Conservation (phyloP, 2,888 invertebrate genomes). For the Eristalinus aeneus region DNA sequence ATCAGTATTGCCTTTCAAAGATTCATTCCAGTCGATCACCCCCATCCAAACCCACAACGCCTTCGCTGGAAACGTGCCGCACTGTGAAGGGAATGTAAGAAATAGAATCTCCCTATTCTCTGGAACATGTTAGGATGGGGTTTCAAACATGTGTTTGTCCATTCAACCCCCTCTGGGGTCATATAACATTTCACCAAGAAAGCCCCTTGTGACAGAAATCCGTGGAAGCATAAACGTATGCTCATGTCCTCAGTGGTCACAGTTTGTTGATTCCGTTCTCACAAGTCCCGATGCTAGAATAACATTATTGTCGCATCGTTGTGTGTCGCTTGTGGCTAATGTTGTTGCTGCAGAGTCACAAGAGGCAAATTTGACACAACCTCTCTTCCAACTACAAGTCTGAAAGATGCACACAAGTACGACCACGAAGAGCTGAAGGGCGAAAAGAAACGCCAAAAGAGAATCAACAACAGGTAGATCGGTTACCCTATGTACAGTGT, state of each 20-base stretch:
- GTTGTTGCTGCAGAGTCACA: constrained; percentile 26
- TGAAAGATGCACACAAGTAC: constrained; percentile 50
- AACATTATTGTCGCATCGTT: constrained; percentile 35
- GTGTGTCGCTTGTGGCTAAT: neutral
- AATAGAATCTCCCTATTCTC: neutral
- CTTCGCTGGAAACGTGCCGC: neutral
- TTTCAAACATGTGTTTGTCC: neutral
- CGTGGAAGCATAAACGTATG: constrained; percentile 67
- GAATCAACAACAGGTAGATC: constrained; percentile 58
- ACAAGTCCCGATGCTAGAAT: constrained; percentile 39
- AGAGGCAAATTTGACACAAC: constrained; percentile 40
- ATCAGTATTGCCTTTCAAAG: no score
- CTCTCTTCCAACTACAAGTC: constrained; percentile 21
- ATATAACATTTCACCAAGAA: constrained; percentile 58
- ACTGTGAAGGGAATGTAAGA: neutral
- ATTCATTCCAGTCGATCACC: no score
- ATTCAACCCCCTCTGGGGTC: constrained; percentile 26
- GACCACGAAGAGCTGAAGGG: constrained; percentile 29
- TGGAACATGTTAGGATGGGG: neutral
- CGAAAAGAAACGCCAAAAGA: constrained; percentile 45
- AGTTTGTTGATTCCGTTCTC: constrained; percentile 67
- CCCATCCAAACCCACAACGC: no score
- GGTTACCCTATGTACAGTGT: constrained; percentile 65
- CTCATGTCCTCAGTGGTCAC: constrained; percentile 69
- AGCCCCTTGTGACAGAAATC: constrained; percentile 54